Conservation (phyloP, 1,140 invertebrate species). For the Parapsyche elsis region DNA sequence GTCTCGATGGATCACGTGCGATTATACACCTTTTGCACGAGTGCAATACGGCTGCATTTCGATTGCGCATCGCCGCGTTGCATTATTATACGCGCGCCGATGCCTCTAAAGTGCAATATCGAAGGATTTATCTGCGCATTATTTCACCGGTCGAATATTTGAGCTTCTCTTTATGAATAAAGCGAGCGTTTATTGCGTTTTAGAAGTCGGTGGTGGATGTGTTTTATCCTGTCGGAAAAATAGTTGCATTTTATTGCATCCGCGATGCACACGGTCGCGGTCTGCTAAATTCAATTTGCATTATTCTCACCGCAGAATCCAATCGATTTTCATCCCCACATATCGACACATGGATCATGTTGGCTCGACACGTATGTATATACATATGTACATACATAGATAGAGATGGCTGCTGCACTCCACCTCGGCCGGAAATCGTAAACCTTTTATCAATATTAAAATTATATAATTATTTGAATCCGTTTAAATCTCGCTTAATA, state of each 20-base stretch:
- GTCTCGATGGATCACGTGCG: constrained; percentile 39
- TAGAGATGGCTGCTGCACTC: not conserved
- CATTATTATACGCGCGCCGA: too few relatives aligned
- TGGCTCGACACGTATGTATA: not conserved
- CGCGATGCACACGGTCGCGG: constrained; percentile 7
- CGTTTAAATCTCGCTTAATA: not conserved
- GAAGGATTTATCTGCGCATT: too few relatives aligned
- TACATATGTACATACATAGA: not conserved
- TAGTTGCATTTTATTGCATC: not conserved
- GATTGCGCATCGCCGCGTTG: not conserved
- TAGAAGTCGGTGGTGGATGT: not conserved
- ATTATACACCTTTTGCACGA: not conserved
- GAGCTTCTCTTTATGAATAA: not conserved
- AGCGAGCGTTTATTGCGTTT: not conserved
- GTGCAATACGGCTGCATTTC: not conserved
- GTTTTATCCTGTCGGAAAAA: not conserved
- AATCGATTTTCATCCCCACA: constrained; percentile 37
- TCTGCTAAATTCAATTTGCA: constrained; percentile 44
- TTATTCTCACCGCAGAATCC: constrained; percentile 45
- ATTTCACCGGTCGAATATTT: too few relatives aligned
- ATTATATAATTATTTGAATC: not conserved
- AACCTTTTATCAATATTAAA: not conserved
- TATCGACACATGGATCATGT: not conserved
- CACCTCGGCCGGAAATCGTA: not conserved
- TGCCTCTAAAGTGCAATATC: too few relatives aligned